Evolutionary conservation across 2,888 invertebrate genomes (phyloP).

Genomic region (Melanotus villosus): DNA sequence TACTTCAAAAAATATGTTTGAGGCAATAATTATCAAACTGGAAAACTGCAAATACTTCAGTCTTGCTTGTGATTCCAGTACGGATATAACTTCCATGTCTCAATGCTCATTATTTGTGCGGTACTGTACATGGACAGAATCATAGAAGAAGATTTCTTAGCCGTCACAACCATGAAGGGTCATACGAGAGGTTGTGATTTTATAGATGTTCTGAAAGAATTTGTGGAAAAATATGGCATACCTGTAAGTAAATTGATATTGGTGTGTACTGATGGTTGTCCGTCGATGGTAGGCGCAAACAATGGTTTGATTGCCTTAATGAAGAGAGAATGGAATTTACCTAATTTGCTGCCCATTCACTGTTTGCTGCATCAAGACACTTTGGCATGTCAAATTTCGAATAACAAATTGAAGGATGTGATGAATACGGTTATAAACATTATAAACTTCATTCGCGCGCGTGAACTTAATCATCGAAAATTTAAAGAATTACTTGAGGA

Average conservation of each 20-base stretch:
- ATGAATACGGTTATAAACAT: too few species aligned
- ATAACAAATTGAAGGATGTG: too few species aligned
- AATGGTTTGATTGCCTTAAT: background rate
- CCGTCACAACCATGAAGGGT: background rate
- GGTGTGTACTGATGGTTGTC: background rate
- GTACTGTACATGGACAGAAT: slow-evolving; percentile 29
- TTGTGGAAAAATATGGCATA: background rate
- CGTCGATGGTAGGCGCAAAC: background rate
- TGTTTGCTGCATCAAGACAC: too few species aligned
- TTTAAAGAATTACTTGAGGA: too few species aligned
- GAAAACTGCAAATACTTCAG: background rate
- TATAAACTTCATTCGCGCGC: too few species aligned
- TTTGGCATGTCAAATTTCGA: too few species aligned
- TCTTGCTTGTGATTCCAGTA: slow-evolving; percentile 39
- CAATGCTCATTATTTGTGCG: slow-evolving; percentile 41
- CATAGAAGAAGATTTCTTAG: slow-evolving; percentile 3
- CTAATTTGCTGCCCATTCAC: too few species aligned
- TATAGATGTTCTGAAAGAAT: background rate
- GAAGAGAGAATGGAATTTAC: too few species aligned
- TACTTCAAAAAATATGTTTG: background rate
- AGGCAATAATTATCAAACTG: background rate
- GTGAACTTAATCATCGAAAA: too few species aligned
- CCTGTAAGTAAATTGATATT: background rate
- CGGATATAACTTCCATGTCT: slow-evolving; percentile 42
- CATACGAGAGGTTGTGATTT: slow-evolving; percentile 2